A percentile compares a stretch with the other conserved stretches of the same genome.
Conservation (phyloP, 2,797 vertebrate genomes). For the Mareca strepera region DNA sequence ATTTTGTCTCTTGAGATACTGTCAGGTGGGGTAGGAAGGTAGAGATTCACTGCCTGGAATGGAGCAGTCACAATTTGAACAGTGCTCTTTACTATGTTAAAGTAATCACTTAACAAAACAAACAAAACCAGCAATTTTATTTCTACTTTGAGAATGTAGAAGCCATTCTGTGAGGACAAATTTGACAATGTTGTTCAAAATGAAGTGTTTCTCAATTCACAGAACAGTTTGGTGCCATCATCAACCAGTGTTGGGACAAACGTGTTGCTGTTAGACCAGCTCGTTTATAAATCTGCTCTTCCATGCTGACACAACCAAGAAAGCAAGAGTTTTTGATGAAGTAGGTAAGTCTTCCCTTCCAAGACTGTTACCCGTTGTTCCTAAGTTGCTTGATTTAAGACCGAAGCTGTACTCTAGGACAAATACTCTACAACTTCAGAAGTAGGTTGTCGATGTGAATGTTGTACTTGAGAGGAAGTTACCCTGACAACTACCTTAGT, state of each 20-base stretch:
- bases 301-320: accelerated
- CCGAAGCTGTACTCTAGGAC: neutral
- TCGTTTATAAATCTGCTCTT: neutral
- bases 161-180: neutral
- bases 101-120: neutral
- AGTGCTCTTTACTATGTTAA: neutral
- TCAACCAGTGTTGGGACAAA: neutral
- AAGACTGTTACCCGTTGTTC: neutral
- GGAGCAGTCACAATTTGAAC: neutral
- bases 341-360: neutral
- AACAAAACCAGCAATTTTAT: neutral
- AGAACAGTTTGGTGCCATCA: neutral
- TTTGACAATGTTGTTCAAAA: neutral
- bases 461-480: neutral
- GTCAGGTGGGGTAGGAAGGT: neutral
- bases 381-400: neutral
- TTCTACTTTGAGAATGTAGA: neutral
- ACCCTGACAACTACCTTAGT: neutral
- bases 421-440: neutral
- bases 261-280: neutral
- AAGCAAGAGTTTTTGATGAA: neutral
- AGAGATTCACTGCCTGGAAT: neutral
- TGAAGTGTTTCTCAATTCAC: neutral
- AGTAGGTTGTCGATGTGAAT: neutral
- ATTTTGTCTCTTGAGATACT: neutral